Base-by-base conservation (phyloP, 1,140 invertebrate genomes). In the Agrilus planipennis region DNA sequence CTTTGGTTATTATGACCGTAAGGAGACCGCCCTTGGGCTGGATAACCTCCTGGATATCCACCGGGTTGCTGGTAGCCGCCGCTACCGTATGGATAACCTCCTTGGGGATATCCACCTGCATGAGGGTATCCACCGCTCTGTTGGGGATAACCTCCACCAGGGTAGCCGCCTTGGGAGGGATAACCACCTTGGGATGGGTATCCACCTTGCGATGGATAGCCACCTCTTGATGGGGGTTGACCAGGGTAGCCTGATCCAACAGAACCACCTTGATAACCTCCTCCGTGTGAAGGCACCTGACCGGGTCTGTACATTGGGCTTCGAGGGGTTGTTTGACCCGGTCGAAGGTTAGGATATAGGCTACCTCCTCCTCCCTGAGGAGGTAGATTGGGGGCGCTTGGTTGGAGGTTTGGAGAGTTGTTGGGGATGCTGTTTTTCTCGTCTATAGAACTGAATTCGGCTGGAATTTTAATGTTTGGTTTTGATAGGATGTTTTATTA, bases 171-270 rank as follows among this genome's bases (percentile, higher is more conserved):
- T 36, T 36, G 34, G 4, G 6, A 21, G 3, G 34, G 34, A 16
- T 31, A 31, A 4, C 34, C 21, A 12, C 34, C 34, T 20, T 17
- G 15, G 12, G 4, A 18, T 2, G 41, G 34, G 14, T 43, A 39
- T 12, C 35, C 35, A 1, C 35, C 25, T 19, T 27, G 20, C 17
- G 3, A 15, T 18, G 27, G 23, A 22, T 42, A 36, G 23, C 34
- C 31, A 10, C 19, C 19, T 3, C 23, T 16, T 29, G 39, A 11
- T 16, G 15, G 7, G 6, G 29, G 12, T 6, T 4, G 5, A 4
- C 34, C 34, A 15, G 34, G 34, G 17, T 36, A 36, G 17, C 34
- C 34, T 3, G 34, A 36, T 15, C 34, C 34, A 3, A 36, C n/a
- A 9, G 3, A 5, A 22, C 34, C 34, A n/a, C 34, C 34, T 7